Evolutionary conservation across 2,113 vertebrate species (phyloP).

Genomic region (Rhinoptilus africanus): DNA sequence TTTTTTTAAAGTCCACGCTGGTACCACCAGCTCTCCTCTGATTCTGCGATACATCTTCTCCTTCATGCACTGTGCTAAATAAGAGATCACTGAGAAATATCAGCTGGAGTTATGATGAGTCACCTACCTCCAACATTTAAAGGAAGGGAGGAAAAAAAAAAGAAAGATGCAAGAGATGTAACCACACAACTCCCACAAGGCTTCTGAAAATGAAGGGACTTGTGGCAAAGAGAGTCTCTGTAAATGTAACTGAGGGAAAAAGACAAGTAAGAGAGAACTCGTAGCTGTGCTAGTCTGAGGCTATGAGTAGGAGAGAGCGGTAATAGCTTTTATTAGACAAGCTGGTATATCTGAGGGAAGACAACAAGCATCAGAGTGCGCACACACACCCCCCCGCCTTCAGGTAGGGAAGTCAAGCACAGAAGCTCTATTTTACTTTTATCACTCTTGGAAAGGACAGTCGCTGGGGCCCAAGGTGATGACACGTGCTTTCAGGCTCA

Average conservation of each 20-base stretch:
- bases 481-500: not conserved
- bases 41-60: slow-evolving; percentile 32
- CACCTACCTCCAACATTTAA: slow-evolving; percentile 58
- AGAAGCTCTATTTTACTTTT: not conserved
- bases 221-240: slow-evolving; percentile 29
- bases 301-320: slow-evolving; percentile 33
- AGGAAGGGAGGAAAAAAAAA: not conserved
- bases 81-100: slow-evolving; percentile 58
- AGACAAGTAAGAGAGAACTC: slow-evolving; percentile 32
- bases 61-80: not conserved
- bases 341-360: not conserved
- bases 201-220: slow-evolving; percentile 43
- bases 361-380: not conserved
- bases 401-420: not conserved
- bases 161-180: slow-evolving; percentile 30
- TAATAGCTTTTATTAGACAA: slow-evolving; percentile 55
- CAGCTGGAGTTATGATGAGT: slow-evolving; percentile 55
- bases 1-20: not conserved
- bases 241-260: slow-evolving; percentile 56
- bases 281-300: slow-evolving; percentile 32
- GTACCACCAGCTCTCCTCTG: not conserved
- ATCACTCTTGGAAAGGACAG: not conserved
- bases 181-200: slow-evolving; percentile 55
- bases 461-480: not conserved
- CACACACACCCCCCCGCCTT: not conserved